Base-by-base conservation (phyloP, 2,888 invertebrate genomes). In the Panzeria rudis region DNA sequence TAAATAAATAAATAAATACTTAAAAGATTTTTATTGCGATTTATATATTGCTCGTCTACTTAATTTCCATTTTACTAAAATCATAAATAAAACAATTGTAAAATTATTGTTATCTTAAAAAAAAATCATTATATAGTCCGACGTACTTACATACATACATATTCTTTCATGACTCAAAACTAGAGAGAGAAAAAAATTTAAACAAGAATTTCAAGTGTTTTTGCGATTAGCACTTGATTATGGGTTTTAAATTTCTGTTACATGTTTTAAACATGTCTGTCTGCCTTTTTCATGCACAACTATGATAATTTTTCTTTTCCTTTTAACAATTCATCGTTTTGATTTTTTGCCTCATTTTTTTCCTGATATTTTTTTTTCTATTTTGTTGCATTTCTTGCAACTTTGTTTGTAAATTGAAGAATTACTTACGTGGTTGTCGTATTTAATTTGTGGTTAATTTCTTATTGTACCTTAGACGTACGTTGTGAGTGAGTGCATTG, bases 191-290 rank as follows among this genome's bases (percentile, higher is more conserved):
- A 13, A 38, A 11, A 38, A 38, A 11, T 3, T 3, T 3, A 38
- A 38, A 79, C 73, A 71, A 84, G 81, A 77, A 81, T 78, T 78
- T 85, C 84, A 85, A 81, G 84, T 85, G 81, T 85, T 82, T 73
- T 84, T 81, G 13, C 50, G 81, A 81, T 85, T 81, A 81, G 84
- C 84, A 81, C 73, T 81, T 81, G 81, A 85, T 85, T 85, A 85
- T 73, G 81, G 84, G 69, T 81, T 69, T 84, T 62, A 75, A 69
- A 64, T 78, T 78, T 81, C 77, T 62, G 61, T 54, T 78, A 68
- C 81, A 84, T 78, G 84, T 76, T 75, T 66, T 4, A 32, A 77
- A 78, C 83, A 54, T 79, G 79, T 75, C 71, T 72, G 47, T 79
- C 72, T 80, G 50, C 66, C 56, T 72, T 47, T 75, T 76, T 61